phyloP scores from a whole-genome alignment of 1,140 invertebrate species.

The Zaprionus tsacasi region DNA sequence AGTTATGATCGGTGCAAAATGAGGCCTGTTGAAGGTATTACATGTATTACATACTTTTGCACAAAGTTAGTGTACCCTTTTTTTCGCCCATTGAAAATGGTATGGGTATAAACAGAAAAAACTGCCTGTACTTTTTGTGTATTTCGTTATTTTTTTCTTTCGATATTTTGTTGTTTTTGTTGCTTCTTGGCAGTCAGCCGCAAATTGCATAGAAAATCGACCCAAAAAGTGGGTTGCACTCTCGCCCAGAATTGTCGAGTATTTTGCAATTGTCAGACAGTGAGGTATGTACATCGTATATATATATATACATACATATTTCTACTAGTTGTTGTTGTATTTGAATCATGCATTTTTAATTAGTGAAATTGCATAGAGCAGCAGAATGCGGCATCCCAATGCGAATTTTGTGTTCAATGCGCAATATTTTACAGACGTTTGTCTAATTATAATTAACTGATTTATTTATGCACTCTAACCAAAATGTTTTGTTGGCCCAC shows the following conservation, averaged over 20 bases:
- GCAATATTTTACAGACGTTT: constrained; percentile 71
- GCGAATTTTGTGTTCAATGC: constrained; percentile 64
- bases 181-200: constrained; percentile 63
- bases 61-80: too few relatives aligned
- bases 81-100: too few relatives aligned
- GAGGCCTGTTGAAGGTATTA: too few relatives aligned
- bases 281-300: constrained; percentile 32
- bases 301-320: neutral
- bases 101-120: too few relatives aligned
- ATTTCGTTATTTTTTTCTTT: constrained; percentile 18
- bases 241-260: constrained; percentile 69
- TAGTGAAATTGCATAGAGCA: constrained; percentile 73
- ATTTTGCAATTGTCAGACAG: constrained; percentile 61
- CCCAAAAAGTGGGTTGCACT: constrained; percentile 73
- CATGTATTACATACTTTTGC: too few relatives aligned
- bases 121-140: constrained; percentile 50
- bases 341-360: constrained; percentile 81
- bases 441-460: constrained; percentile 79
- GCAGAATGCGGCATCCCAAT: constrained; percentile 50
- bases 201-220: constrained; percentile 74
- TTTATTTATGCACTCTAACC: constrained; percentile 44
- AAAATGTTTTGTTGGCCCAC: constrained; percentile 20
- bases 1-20: too few relatives aligned
- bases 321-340: constrained; percentile 55
- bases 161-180: constrained; percentile 39